These are phyloP conservation scores for Melanogrammus aeglefinus DNA, from an alignment of 2,797 vertebrate genomes.

Conservation along the genomic window DNA sequence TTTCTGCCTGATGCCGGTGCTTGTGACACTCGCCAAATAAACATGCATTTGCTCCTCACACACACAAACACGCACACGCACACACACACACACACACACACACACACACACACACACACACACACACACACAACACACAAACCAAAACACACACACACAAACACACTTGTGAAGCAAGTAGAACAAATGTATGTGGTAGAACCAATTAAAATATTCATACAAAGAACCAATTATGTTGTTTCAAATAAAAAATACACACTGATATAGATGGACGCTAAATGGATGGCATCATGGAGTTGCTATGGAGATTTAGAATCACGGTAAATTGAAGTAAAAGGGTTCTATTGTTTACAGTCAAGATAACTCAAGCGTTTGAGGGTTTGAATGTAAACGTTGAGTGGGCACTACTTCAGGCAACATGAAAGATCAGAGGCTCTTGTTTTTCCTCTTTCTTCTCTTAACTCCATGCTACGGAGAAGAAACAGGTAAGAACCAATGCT, in stretches of 20 bases:
- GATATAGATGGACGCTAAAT: background rate
- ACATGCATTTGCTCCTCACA: conserved; percentile 3
- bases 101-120: too few relatives aligned
- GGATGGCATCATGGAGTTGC: background rate
- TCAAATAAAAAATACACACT: background rate
- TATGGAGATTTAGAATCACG: too few relatives aligned
- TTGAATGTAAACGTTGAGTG: background rate
- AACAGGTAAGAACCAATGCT: conserved; percentile 58
- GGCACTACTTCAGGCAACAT: conserved; percentile 19
- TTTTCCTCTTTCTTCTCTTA: conserved; percentile 25
- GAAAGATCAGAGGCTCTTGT: conserved; percentile 19
- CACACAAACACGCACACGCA: background rate
- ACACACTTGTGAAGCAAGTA: conserved; percentile 3
- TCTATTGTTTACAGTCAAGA: background rate
- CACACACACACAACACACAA: too few relatives aligned
- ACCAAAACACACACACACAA: too few relatives aligned
- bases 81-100: too few relatives aligned
- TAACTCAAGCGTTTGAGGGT: background rate
- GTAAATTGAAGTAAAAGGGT: background rate
- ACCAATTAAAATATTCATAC: background rate
- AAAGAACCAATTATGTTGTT: too few relatives aligned
- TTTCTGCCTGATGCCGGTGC: conserved; percentile 36
- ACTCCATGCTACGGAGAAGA: conserved; percentile 35
- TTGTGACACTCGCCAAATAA: conserved; percentile 26
- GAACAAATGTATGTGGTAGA: conserved; percentile 27